Evolutionary conservation across 1,140 invertebrate species (phyloP).

Genomic region (Microplitis demolitor): DNA sequence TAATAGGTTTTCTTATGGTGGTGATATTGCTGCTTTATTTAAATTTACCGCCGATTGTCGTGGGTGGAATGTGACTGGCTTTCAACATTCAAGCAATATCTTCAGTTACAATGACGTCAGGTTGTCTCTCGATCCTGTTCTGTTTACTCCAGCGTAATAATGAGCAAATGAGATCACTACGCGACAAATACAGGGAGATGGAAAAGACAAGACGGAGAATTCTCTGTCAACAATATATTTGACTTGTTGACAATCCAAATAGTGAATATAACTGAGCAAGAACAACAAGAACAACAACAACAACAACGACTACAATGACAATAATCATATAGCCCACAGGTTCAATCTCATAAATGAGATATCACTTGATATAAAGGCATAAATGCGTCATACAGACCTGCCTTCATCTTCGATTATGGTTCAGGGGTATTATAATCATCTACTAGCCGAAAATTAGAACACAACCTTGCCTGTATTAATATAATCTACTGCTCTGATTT

Average conservation of each 20-base stretch:
- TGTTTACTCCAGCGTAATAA: background rate
- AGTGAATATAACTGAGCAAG: background rate
- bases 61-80: constrained; percentile 37
- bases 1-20: constrained; percentile 6
- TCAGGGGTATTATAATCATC: background rate
- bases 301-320: background rate
- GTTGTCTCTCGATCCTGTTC: constrained; percentile 13
- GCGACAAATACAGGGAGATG: background rate
- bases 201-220: background rate
- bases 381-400: background rate
- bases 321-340: background rate
- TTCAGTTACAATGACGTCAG: constrained; percentile 43
- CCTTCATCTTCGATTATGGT: background rate
- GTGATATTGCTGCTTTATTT: constrained; percentile 29
- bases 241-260: constrained; percentile 15
- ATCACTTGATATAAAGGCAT: background rate
- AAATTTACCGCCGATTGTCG: constrained; percentile 46
- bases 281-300: background rate
- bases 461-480: background rate
- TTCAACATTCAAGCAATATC: constrained; percentile 39
- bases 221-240: background rate
- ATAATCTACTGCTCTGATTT: background rate
- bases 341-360: background rate
- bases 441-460: background rate
- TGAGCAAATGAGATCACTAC: constrained; percentile 16